These are phyloP conservation scores for Amphipoea lucens DNA, from an alignment of 2,888 invertebrate genomes.

Conservation along the genomic window DNA sequence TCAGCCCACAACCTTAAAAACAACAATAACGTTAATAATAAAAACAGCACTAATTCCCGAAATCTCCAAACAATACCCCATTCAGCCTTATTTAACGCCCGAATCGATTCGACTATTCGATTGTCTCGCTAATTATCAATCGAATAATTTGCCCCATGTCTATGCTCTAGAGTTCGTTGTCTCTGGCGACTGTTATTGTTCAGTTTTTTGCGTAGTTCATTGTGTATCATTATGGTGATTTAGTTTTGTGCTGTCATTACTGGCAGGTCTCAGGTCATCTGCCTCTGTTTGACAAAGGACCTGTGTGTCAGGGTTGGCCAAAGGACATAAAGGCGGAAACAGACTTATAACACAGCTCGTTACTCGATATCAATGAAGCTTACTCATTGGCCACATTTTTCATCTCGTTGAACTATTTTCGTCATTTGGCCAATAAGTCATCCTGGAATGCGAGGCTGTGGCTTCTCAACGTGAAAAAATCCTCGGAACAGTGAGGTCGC, in stretches of 20 bases:
- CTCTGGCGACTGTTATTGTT: slow-evolving; percentile 63
- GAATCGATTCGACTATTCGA: slow-evolving; percentile 54
- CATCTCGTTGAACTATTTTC: too few species aligned
- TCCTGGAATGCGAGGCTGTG: too few species aligned
- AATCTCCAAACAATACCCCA: slow-evolving; percentile 59
- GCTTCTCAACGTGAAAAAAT: too few species aligned
- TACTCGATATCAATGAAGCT: too few species aligned
- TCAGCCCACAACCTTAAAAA: background rate
- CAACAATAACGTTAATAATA: slow-evolving; percentile 11
- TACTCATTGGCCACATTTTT: too few species aligned
- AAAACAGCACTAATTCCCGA: slow-evolving; percentile 27
- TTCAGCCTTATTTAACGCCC: slow-evolving; percentile 53
- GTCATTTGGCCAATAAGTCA: too few species aligned
- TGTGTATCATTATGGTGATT: slow-evolving; percentile 61
- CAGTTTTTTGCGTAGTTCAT: slow-evolving; percentile 68
- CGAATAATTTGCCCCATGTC: slow-evolving; percentile 40
- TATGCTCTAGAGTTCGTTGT: slow-evolving; percentile 59
- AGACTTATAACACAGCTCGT: too few species aligned
- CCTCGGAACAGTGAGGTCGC: too few species aligned
- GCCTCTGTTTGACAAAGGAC: slow-evolving; percentile 54
- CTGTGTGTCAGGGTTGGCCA: slow-evolving; percentile 3
- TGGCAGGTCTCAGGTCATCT: slow-evolving; percentile 56
- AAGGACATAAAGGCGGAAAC: too few species aligned
- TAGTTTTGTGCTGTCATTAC: slow-evolving; percentile 58
- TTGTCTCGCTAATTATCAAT: slow-evolving; percentile 62